A percentile compares a stretch with the other conserved stretches of the same genome.
Conservation (phyloP, 2,888 invertebrate species). For the Hydroisotoma schaefferi region DNA sequence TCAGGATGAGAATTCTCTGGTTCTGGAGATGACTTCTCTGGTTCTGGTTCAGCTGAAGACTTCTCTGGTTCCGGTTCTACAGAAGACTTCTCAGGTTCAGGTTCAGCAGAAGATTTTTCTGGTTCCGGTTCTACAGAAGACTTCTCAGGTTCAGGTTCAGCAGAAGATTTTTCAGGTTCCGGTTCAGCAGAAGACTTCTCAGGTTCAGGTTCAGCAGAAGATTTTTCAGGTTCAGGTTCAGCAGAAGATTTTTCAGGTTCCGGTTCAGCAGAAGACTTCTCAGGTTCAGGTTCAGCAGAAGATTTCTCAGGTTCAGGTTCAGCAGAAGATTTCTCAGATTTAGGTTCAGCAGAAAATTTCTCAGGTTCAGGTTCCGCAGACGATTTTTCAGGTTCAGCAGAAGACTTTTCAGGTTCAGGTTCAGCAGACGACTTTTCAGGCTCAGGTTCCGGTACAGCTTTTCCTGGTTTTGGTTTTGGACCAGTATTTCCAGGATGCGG, state of each 20-base stretch:
- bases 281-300: conserved; percentile 52
- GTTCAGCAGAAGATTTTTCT: conserved; percentile 51
- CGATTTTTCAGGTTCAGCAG: conserved; percentile 49
- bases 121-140: conserved; percentile 8
- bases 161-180: conserved; percentile 51
- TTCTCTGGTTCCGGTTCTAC: conserved; percentile 4
- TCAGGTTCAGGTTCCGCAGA: conserved; percentile 1
- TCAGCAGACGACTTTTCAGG: conserved; percentile 35
- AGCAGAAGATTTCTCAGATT: background rate
- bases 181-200: conserved; percentile 44
- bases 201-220: conserved; percentile 50
- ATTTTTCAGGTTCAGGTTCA: conserved; percentile 36
- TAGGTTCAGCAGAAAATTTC: background rate
- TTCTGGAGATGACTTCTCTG: conserved; percentile 52
- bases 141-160: conserved; percentile 52
- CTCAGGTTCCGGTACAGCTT: conserved; percentile 50
- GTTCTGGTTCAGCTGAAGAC: background rate
- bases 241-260: conserved; percentile 51
- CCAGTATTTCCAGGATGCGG: conserved; percentile 52
- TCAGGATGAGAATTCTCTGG: conserved; percentile 52
- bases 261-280: conserved; percentile 52
- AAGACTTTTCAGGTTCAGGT: conserved; percentile 51
- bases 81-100: conserved; percentile 50
- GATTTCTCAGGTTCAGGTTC: conserved; percentile 15
- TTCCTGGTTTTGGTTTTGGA: conserved; percentile 19